phyloP scores from a whole-genome alignment of 2,113 vertebrate genomes.

The Eptatretus burgeri region DNA sequence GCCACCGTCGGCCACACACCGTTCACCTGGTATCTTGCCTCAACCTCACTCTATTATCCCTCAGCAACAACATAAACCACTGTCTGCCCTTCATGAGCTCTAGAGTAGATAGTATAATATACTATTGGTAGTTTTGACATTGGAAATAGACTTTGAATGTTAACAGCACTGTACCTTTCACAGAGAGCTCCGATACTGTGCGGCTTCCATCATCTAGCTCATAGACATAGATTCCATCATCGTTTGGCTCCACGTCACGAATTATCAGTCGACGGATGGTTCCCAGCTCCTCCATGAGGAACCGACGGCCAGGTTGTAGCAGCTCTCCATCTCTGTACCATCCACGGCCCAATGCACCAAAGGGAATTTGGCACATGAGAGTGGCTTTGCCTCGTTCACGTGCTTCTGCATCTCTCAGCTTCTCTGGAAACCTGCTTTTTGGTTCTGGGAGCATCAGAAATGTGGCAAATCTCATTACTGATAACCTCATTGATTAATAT shows the following conservation, averaged over 20 bases:
- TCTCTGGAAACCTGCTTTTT: not conserved
- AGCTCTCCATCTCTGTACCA: not conserved
- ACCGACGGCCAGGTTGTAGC: not conserved
- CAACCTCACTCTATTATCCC: too few relatives aligned
- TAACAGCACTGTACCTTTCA: not conserved
- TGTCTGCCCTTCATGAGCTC: too few relatives aligned
- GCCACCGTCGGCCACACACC: too few relatives aligned
- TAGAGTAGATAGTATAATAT: too few relatives aligned
- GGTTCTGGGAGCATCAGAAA: not conserved
- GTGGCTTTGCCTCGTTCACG: not conserved
- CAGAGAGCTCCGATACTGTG: not conserved
- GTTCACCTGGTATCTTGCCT: too few relatives aligned
- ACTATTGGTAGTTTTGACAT: too few relatives aligned
- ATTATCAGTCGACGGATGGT: not conserved
- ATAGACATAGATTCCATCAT: not conserved
- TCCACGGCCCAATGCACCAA: not conserved
- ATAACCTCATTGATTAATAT: too few relatives aligned
- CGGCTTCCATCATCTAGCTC: slow-evolving; percentile 3
- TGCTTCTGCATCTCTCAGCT: not conserved
- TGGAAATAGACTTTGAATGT: too few relatives aligned
- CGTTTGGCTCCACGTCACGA: not conserved
- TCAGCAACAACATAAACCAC: too few relatives aligned
- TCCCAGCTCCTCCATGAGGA: not conserved
- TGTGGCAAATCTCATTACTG: too few relatives aligned
- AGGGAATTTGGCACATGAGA: not conserved